phyloP scores from a whole-genome alignment of 1,140 invertebrate species.

The Drosophila carrolli region DNA sequence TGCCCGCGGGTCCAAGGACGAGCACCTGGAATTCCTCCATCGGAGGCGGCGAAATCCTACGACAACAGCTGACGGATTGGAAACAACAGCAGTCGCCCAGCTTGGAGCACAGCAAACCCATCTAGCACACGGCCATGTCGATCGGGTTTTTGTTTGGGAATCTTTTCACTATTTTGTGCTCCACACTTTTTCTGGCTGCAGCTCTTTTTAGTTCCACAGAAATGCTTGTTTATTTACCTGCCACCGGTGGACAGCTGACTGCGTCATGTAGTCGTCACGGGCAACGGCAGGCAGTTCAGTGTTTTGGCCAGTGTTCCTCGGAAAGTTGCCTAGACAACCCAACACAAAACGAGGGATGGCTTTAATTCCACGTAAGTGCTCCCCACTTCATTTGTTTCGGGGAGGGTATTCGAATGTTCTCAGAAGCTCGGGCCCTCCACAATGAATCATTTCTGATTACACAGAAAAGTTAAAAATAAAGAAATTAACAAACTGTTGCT shows the following conservation, averaged over 20 bases:
- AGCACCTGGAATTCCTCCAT: constrained; percentile 59
- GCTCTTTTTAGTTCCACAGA: neutral
- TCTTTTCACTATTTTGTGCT: constrained; percentile 1
- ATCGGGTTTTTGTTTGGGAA: neutral
- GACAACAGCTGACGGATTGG: constrained; percentile 19
- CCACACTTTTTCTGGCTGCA: neutral
- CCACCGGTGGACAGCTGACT: constrained; percentile 49
- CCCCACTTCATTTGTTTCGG: neutral
- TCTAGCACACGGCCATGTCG: constrained; percentile 26
- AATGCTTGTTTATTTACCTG: constrained; percentile 59
- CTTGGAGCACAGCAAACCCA: constrained; percentile 60
- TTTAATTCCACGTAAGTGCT: constrained; percentile 7
- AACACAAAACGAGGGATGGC: constrained; percentile 18
- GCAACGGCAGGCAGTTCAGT: constrained; percentile 15
- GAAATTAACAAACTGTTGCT: no score
- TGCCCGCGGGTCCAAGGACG: constrained; percentile 60
- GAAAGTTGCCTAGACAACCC: constrained; percentile 29
- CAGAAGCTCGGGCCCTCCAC: neutral
- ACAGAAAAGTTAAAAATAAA: neutral
- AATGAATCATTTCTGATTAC: neutral
- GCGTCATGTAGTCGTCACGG: constrained; percentile 30
- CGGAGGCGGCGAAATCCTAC: neutral
- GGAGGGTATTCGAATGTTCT: neutral
- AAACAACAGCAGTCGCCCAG: constrained; percentile 34
- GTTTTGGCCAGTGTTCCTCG: constrained; percentile 27